These are phyloP conservation scores for Aplochiton taeniatus DNA, from an alignment of 2,797 vertebrate genomes.

Conservation along the genomic window DNA sequence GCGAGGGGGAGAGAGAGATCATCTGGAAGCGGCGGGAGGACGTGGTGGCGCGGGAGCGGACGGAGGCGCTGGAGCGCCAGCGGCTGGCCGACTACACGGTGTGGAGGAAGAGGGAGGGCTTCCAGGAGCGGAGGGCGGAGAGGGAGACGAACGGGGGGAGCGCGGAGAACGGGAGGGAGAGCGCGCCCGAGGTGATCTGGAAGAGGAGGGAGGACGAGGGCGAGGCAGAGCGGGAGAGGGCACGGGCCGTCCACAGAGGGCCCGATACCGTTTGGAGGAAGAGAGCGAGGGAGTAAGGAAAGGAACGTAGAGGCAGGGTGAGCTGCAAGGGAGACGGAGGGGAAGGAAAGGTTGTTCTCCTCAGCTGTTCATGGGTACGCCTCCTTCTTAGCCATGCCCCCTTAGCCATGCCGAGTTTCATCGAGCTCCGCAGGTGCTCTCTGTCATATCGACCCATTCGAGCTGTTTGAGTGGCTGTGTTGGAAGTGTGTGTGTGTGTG, in stretches of 20 bases:
- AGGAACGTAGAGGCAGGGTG: background rate
- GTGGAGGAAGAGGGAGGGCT: constrained; percentile 80
- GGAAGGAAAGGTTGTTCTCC: constrained; percentile 15
- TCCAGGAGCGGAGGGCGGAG: constrained; percentile 79
- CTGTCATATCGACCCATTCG: constrained; percentile 48
- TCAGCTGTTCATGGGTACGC: constrained; percentile 25
- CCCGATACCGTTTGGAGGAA: constrained; percentile 79
- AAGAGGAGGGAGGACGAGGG: constrained; percentile 50
- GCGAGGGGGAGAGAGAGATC: constrained; percentile 70
- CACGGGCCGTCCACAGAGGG: constrained; percentile 67
- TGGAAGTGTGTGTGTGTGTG: constrained; percentile 16
- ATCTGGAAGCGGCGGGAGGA: constrained; percentile 79
- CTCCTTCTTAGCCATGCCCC: constrained; percentile 44
- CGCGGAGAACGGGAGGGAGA: constrained; percentile 41
- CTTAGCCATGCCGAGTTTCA: constrained; percentile 39
- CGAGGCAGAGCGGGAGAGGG: constrained; percentile 67
- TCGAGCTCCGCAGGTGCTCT: constrained; percentile 54
- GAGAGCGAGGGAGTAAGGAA: constrained; percentile 64
- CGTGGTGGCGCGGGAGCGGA: constrained; percentile 77
- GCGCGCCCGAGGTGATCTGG: constrained; percentile 56
- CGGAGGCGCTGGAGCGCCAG: constrained; percentile 72
- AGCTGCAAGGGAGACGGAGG: constrained; percentile 24
- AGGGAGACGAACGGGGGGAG: constrained; percentile 59
- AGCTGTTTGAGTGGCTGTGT: constrained; percentile 22
- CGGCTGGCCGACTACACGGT: constrained; percentile 73